Evolutionary conservation across 2,888 invertebrate species (phyloP), one percentile per base, ranked within the genome.

Genomic region (Conchocele bisecta): DNA sequence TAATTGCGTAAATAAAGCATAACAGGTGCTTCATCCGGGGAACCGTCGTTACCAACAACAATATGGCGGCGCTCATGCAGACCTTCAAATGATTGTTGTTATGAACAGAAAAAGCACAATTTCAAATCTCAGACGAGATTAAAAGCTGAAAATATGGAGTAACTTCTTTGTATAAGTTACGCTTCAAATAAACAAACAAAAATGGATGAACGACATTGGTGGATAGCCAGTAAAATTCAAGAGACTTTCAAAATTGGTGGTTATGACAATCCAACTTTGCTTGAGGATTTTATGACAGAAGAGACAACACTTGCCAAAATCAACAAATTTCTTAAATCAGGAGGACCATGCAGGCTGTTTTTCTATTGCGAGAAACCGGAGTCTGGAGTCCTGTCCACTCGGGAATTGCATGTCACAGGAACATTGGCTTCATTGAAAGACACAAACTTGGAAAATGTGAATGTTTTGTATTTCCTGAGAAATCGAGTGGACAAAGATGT

Each of bases 161-260:
- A 22, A 42, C 6, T n/a, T 33, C 33, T 50, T 50, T 6, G 26
- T 9, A 3, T 17, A 20, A 39, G 26, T 58, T 39, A n/a, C 37
- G 13, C 31, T 50, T 24, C 22, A 2, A 41, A 22, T 28, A 28
- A 26, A 39, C 1, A 31, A 31, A 51, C n/a, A 59, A 83, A 39
- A 29, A 91, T 91, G 91, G 91, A 91, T 88, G 91, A 91, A 83
- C 77, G 91, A 67, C 91, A 91, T 79, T 91, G 91, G 91, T 91
- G 91, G 91, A 89, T 91, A 29, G 90, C 91, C 42, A 86, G 88
- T 6, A 90, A 89, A 82, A 90, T 91, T 72, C 90, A 90, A 76
- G 90, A 91, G 74, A 90, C 88, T 59, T 91, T 91, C 72, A 87
- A 87, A 73, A 87, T 91, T 53, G 88, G 89, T 17, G 88, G 88